Base-by-base conservation (phyloP, 2,113 vertebrate genomes). In the Trochalopteron elliotii region DNA sequence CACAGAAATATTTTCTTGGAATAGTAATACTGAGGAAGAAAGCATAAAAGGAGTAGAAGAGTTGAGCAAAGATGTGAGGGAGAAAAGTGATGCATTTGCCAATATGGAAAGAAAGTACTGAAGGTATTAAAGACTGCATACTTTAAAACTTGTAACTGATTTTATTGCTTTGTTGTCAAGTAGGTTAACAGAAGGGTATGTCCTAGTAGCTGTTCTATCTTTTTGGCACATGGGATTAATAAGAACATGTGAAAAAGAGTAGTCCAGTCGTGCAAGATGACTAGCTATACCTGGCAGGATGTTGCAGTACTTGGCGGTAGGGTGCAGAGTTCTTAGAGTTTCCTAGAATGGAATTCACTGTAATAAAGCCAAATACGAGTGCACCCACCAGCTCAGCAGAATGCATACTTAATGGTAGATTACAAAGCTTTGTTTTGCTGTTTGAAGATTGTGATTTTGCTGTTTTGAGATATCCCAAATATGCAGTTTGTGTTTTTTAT, bases 341-440 rank as follows among this genome's bases (percentile, higher is more conserved):
- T 87, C 60, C 61, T 95, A 56, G 88, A 71, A 86, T 6, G 40
- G 71, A 94, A 84, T 96, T 96, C 80, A 60, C 60, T 81, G 69
- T 47, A 92, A 52, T 81, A 83, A 93, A 84, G 35, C 72, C 52
- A 90, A 93, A 53, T 81, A 89, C 4, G 19, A 81, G 33, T 68
- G 28, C 44, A 64, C 20, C 55, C 42, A 65, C 61, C 37, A 85
- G 35, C 68, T 90, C 75, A 83, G 64, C 60, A 83, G 79, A 78
- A 37, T 77, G 53, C 37, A 10, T 56, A 14, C 47, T 80, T 78
- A 80, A 27, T 59, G 15, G 17, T 70, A 37, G 39, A 52, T 94
- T 87, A 30, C 35, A 68, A 55, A 25, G 12, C 37, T 72, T 91
- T 91, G 67, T 75, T 96, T 79, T 59, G 17, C 56, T 63, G 33